Conservation (phyloP, 2,797 vertebrate genomes). For the Galago senegalensis region DNA sequence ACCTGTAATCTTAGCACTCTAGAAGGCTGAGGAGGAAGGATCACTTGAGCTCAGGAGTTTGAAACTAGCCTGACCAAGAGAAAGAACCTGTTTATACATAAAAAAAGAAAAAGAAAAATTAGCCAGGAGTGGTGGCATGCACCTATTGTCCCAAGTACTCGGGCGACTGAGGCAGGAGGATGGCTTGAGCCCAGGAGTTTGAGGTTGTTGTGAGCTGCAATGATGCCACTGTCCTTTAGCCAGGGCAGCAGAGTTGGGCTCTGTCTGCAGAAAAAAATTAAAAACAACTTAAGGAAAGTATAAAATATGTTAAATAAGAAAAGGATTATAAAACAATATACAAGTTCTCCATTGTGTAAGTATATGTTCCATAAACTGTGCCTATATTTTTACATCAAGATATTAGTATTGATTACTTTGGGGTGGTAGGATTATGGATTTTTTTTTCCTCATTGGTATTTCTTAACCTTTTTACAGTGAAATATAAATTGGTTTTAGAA, state of each 20-base stretch:
- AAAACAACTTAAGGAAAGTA: slow-evolving; percentile 33
- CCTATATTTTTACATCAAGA: not conserved
- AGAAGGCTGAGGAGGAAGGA: not conserved
- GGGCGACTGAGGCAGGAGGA: not conserved
- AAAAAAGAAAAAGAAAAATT: not conserved
- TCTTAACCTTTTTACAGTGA: slow-evolving; percentile 46
- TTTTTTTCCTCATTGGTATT: slow-evolving; percentile 15
- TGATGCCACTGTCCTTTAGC: not conserved
- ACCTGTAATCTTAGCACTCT: not conserved
- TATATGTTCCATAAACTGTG: not conserved
- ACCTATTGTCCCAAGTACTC: not conserved
- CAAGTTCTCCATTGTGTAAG: slow-evolving; percentile 33
- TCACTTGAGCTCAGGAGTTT: not conserved
- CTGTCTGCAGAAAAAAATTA: not conserved
- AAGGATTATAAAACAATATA: slow-evolving; percentile 27
- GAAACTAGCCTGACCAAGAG: not conserved
- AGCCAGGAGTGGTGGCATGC: not conserved
- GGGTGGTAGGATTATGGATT: not conserved
- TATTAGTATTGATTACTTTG: slow-evolving; percentile 44
- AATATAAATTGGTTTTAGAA: slow-evolving; percentile 41
- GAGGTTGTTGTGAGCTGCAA: not conserved
- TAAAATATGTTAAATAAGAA: slow-evolving; percentile 25
- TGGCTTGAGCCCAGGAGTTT: not conserved
- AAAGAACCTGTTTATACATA: not conserved
- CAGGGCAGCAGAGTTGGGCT: not conserved